These are phyloP conservation scores for Apotomis turbidana DNA, from an alignment of 2,888 invertebrate species.

Conservation along the genomic window DNA sequence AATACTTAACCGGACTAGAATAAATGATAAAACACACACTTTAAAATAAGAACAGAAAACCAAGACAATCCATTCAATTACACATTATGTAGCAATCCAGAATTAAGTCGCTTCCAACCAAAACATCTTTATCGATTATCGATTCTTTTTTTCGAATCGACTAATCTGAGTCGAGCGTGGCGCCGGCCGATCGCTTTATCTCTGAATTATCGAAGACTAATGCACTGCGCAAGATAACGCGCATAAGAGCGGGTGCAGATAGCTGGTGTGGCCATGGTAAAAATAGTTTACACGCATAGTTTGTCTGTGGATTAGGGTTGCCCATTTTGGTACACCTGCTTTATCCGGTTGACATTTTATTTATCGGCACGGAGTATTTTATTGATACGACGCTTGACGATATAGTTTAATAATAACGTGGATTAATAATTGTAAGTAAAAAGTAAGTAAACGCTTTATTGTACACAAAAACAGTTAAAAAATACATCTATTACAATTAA, in stretches of 20 bases:
- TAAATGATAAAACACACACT: not conserved
- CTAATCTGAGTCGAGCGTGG: conserved; percentile 79
- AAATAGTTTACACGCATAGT: conserved; percentile 82
- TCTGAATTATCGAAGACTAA: conserved; percentile 81
- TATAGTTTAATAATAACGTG: no score
- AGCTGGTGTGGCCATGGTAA: conserved; percentile 82
- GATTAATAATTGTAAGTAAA: no score
- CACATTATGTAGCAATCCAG: conserved; percentile 68
- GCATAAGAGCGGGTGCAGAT: conserved; percentile 82
- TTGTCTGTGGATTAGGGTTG: conserved; percentile 62
- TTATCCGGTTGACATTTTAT: not conserved
- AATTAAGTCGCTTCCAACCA: conserved; percentile 78
- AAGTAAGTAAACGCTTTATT: no score
- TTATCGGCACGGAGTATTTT: no score
- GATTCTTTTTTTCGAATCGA: conserved; percentile 76
- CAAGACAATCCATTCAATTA: conserved; percentile 48
- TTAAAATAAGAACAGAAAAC: not conserved
- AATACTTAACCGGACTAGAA: not conserved
- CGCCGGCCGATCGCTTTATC: conserved; percentile 82
- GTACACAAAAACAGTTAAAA: no score
- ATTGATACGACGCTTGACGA: not conserved
- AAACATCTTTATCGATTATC: conserved; percentile 80
- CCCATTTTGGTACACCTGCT: conserved; percentile 15
- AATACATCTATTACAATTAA: no score
- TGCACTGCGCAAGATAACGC: conserved; percentile 79